Evolutionary conservation across 2,888 invertebrate genomes (phyloP), one percentile per base, ranked within the genome.

Genomic region (Drosophila paramelanica): DNA sequence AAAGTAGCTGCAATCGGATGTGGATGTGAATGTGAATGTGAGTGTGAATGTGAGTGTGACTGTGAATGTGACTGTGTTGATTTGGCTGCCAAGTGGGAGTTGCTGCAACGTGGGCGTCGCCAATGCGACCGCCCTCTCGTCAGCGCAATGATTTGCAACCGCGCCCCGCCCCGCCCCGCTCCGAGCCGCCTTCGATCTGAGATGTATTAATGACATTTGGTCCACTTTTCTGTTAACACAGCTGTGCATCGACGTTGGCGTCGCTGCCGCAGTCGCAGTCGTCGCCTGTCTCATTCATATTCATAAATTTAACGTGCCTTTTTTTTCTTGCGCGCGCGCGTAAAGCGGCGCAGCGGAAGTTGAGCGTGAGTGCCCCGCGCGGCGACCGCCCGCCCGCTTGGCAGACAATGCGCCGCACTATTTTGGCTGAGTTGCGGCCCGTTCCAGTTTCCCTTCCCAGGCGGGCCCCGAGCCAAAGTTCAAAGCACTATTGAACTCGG

Each of bases 171-270:
- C 8, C 10, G 31, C 2, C 10, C 10, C 31, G 31, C 1, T 7
- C 27, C 27, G 27, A 8, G 46, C 60, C 62, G 77, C 77, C 77
- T 75, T 74, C 79, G 68, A 78, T 71, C 77, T 64, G 67, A 81
- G 86, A 83, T 79, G 86, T 88, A 84, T 85, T 88, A 88, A 86
- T 85, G 85, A 86, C 88, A 85, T 86, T 85, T 85, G 85, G 77
- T 88, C 85, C 67, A 85, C 83, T 85, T 88, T 85, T 60, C 11
- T 13, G n/a, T 61, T 68, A 52, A 74, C 65, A 73, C 76, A 77
- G 77, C 76, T 77, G 76, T 77, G 73, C 60, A 14, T 38, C 49
- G 41, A 61, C 49, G 66, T 53, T 66, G 73, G 45, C 64, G 68
- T 52, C 68, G 45, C 17, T 45, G 25, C 42, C 43, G 53, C 23